These are phyloP conservation scores for Parelbella ahira DNA, from an alignment of 2,888 invertebrate genomes.

Conservation along the genomic window DNA sequence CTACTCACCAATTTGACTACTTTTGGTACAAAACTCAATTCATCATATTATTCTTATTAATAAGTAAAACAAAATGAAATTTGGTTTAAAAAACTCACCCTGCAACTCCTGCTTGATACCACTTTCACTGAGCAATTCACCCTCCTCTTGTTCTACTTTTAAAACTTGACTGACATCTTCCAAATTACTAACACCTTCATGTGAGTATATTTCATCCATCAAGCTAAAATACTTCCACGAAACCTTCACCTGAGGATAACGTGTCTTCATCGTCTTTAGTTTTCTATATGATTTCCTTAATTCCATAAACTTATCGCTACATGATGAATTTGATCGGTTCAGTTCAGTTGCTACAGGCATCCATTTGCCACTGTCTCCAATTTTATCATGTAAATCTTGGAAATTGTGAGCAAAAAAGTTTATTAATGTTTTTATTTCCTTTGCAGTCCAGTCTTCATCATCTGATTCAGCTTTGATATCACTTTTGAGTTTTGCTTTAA, in stretches of 20 bases:
- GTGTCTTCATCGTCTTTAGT: constrained; percentile 56
- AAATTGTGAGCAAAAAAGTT: constrained; percentile 50
- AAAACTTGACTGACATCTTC: constrained; percentile 39
- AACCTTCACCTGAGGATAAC: constrained; percentile 58
- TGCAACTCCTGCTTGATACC: constrained; percentile 30
- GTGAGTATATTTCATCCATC: constrained; percentile 54
- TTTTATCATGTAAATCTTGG: constrained; percentile 41
- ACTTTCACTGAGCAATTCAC: constrained; percentile 14
- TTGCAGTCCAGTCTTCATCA: constrained; percentile 60
- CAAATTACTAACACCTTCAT: constrained; percentile 30
- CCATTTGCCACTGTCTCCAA: constrained; percentile 48
- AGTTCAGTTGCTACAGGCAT: constrained; percentile 40
- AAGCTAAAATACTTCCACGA: constrained; percentile 65
- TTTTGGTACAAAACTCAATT: no score
- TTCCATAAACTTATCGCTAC: constrained; percentile 61
- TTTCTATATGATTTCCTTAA: constrained; percentile 63
- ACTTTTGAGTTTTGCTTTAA: constrained; percentile 58
- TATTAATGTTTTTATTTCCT: constrained; percentile 58
- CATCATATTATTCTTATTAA: no score
- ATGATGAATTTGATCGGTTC: constrained; percentile 43
- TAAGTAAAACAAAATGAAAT: no score
- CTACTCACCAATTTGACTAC: no score
- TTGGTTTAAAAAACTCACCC: no score
- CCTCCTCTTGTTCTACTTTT: constrained; percentile 29
- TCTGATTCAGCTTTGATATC: constrained; percentile 43